Evolutionary conservation across 2,113 vertebrate species (phyloP), one percentile per base, ranked within the genome.

Genomic region (Panthera uncia): DNA sequence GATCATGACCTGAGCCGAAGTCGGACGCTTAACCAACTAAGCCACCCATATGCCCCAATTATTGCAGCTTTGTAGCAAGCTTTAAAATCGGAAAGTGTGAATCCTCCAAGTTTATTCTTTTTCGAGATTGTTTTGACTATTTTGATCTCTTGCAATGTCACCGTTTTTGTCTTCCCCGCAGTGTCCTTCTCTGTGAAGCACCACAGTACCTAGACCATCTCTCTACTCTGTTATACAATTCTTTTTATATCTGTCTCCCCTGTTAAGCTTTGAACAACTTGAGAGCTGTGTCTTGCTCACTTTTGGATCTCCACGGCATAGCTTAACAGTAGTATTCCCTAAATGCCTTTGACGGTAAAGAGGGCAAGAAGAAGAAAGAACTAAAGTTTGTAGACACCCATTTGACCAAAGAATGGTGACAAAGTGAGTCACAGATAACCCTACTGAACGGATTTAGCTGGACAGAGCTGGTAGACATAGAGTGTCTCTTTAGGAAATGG

Each of bases 331-430:
- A 31, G 5, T 82, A 19, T 25, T 66, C 48, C 38, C 23, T 69
- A 16, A 84, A 14, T 97, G 79, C 79, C 84, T 81, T 90, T 12
- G 66, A 95, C 57, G 52, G 36, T 45, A 82, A 89, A 89, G 23
- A 36, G 50, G 14, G 29, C n/a, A 71, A 16, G 29, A 95, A 76
- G 66, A 89, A 93, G 48, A 87, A 68, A 78, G 14, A 96, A 36
- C 23, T 57, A 7, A 90, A 16, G 55, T 78, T 52, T 11, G 0
- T 27, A 78, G 29, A 65, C 1, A 89, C 61, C 36, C 45, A 14
- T 79, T 66, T 95, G 52, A 96, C 33, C 52, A 55, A 91, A 85
- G 92, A 73, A 81, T 89, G 21, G 50, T 71, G 31, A 81, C 38
- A 29, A 57, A 6, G 21, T 50, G 7, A 76, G 78, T 36, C 29